Evolutionary conservation across 2,888 invertebrate species (phyloP), one percentile per base, ranked within the genome.

Genomic region (Sesamia inferens): DNA sequence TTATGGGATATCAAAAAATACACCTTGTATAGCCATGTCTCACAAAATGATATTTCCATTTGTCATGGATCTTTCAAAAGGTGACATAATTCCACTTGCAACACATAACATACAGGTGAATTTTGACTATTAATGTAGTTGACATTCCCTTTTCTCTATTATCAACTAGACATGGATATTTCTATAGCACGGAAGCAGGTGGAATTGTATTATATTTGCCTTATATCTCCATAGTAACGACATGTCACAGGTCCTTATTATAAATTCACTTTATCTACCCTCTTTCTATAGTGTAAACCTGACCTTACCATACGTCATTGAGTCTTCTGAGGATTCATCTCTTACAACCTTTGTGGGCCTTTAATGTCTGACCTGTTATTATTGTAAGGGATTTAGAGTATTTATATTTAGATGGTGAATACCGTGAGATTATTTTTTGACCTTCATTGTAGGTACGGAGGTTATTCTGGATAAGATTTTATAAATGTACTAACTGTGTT

Each of bases 241-340:
- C 5, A 47, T 48, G 42, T n/a, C 44, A 59, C 58, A 16, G 31
- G 51, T 39, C 7, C 39, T 39, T 31, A 44, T 57, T 54, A 68
- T 57, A 6, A 13, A 54, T 67, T 59, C 58, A 11, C n/a, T 13
- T 13, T 51, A 47, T 62, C 72, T 47, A 67, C 75, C 79, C 51
- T 63, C 48, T 54, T 54, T 55, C 44, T 22, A 54, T 42, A 51
- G 57, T 54, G 13, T 61, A 61, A 72, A 54, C 19, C 78, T 78
- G 84, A 85, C 86, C 84, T 81, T 68, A 72, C 86, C 68, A 78
- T 77, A 77, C 42, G 39, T 66, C 57, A 48, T 78, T 79, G 78
- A 74, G 47, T n/a, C 47, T 22, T 31, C 10, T 31, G 48, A 76
- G 65, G 78, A 78, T 75, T 63, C 79, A 74, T 47, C 63, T 57